Evolutionary conservation across 37 sponge, comb jelly and placozoan genomes (phyloP).

Genomic region (Ianthella basta): DNA sequence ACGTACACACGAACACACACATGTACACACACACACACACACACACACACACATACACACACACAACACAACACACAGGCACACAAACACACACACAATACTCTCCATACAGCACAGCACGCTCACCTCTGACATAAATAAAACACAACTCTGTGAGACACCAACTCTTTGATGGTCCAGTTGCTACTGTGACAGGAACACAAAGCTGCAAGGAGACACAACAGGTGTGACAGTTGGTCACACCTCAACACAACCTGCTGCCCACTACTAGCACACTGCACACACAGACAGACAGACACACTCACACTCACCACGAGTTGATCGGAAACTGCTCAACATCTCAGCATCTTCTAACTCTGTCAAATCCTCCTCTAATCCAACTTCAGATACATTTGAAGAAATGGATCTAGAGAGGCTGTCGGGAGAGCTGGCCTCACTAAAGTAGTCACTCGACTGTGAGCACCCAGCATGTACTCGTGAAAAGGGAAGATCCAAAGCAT

Average conservation of each 20-base stretch:
- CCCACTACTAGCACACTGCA: no score
- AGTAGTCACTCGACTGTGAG: conserved; percentile 24
- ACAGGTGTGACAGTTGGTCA: no score
- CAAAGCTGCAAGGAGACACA: conserved; percentile 9
- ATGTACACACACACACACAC: no score
- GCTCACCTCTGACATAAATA: conserved; percentile 23
- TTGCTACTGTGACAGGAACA: neutral
- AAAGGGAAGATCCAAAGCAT: neutral
- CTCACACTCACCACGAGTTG: neutral
- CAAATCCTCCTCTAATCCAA: neutral
- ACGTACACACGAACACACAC: no score
- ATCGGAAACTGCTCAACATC: neutral
- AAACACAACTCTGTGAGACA: conserved; percentile 5
- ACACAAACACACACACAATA: neutral
- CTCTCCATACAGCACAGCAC: neutral
- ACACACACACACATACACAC: no score
- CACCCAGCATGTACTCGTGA: no score
- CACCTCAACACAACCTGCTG: no score
- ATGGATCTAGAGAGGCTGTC: conserved; percentile 5
- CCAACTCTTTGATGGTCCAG: conserved; percentile 10
- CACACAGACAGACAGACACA: no score
- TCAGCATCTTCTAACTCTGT: neutral
- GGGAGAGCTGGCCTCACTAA: conserved; percentile 21
- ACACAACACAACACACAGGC: no score
- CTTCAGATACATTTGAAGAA: conserved; percentile 7